These are phyloP conservation scores for Melitaea athalia DNA, from an alignment of 2,888 invertebrate genomes.

Conservation along the genomic window DNA sequence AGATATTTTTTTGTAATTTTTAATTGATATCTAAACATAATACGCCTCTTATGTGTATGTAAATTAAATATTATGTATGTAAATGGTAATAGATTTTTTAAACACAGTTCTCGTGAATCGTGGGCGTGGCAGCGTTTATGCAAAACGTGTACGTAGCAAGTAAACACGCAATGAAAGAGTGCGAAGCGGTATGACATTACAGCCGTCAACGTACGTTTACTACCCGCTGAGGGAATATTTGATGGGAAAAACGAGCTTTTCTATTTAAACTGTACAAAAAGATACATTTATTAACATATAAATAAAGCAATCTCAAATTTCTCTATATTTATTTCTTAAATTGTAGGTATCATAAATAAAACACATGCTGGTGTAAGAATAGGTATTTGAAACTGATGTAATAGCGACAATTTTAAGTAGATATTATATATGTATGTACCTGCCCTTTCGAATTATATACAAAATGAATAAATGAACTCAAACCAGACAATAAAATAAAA, in stretches of 20 bases:
- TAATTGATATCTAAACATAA: neutral
- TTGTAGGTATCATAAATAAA: no score
- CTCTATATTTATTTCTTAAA: no score
- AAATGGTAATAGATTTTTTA: conserved; percentile 23
- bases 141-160: conserved; percentile 45
- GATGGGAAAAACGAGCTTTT: neutral
- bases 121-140: conserved; percentile 69
- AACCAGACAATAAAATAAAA: no score
- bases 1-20: neutral
- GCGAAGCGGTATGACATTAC: conserved; percentile 29
- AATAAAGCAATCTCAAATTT: no score
- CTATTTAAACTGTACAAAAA: no score
- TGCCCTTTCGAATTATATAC: no score
- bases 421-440: no score
- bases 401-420: no score
- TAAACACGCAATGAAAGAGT: conserved; percentile 30
- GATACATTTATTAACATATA: no score
- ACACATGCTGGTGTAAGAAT: no score
- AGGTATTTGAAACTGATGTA: no score
- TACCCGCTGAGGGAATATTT: conserved; percentile 1
- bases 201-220: conserved; percentile 22
- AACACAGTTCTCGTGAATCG: conserved; percentile 51
- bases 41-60: neutral
- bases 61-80: neutral
- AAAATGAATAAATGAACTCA: no score